These are phyloP conservation scores for Isurus oxyrinchus DNA, from an alignment of 2,113 vertebrate species.

Conservation along the genomic window DNA sequence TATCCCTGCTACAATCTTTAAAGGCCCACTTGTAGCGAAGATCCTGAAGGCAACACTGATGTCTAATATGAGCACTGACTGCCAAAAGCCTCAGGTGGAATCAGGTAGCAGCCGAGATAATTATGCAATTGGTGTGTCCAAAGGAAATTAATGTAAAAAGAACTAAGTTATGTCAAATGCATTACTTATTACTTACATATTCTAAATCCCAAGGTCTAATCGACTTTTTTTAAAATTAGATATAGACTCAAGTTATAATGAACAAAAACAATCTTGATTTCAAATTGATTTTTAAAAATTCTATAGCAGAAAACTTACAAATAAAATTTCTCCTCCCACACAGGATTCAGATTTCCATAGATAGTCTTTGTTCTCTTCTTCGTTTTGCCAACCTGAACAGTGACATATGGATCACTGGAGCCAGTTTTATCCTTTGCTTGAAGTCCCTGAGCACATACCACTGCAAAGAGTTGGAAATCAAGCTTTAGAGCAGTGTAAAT, in stretches of 20 bases:
- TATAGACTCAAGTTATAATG: background rate
- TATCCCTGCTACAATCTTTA: background rate
- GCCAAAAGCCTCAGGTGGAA: background rate
- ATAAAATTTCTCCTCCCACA: slow-evolving; percentile 97
- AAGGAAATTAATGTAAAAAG: background rate
- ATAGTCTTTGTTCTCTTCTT: slow-evolving; percentile 98
- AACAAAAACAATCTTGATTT: background rate
- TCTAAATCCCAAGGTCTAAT: background rate
- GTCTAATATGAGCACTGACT: background rate
- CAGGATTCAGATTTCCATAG: slow-evolving; percentile 93
- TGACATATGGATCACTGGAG: slow-evolving; percentile 94
- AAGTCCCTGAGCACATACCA: slow-evolving; percentile 90
- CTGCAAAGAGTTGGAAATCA: slow-evolving; percentile 50
- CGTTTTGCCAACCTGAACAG: slow-evolving; percentile 94
- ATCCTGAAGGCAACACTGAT: background rate
- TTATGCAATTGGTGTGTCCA: background rate
- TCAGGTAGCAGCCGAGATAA: background rate
- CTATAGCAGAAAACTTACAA: slow-evolving; percentile 71
- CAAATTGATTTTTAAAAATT: background rate
- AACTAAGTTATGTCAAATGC: background rate
- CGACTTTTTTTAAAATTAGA: background rate
- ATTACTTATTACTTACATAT: background rate
- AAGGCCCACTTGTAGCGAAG: background rate
- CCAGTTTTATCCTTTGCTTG: slow-evolving; percentile 98
- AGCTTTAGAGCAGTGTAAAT: background rate